Base-by-base conservation (phyloP, 2,888 invertebrate genomes). In the Xiphydria camelus region DNA sequence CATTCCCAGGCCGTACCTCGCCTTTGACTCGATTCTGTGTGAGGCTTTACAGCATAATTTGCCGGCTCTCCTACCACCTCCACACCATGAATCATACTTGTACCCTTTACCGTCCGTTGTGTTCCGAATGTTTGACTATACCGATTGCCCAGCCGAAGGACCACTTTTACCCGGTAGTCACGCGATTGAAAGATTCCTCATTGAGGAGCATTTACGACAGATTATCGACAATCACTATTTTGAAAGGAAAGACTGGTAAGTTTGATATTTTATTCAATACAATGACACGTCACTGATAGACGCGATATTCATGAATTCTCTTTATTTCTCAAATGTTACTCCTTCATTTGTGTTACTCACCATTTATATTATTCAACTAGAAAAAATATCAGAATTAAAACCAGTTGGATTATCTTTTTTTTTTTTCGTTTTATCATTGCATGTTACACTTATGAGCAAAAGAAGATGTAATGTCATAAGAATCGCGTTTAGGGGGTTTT, bases 121-220 rank as follows among this genome's bases (percentile, higher is more conserved):
- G 23, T 98, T 95, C 76, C 83, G 93, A 29, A 90, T 99, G 86
- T 99, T 99, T 78, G 98, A 98, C 76, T 96, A 98, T 74, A 96
- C 97, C 0, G 99, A 99, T 77, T 96, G 97, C 61, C 96, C 97
- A 0, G 74, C 70, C 1, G 96, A 96, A 74, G 92, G 82, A 41
- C 90, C 91, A 0, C 86, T 90, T 32, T 78, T 99, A 41, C 99
- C 99, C 0, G 97, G 96, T 22, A 91, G 93, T 14, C 96, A 98
- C 78, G 93, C 98, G 0, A 96, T 99, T 51, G 99, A 99, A 75
- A 81, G 99, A 47, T 98, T 95, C 76, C 82, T 99, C 1, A 95
- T 99, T 62, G 99, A 99, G 73, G 97, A 98, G 75, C 97, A 99
- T 70, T 80, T 99, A 21, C 88, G 91, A 66, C 92, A 94, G 62